Evolutionary conservation across 2,888 invertebrate genomes (phyloP).

Genomic region (Erebia palarica): DNA sequence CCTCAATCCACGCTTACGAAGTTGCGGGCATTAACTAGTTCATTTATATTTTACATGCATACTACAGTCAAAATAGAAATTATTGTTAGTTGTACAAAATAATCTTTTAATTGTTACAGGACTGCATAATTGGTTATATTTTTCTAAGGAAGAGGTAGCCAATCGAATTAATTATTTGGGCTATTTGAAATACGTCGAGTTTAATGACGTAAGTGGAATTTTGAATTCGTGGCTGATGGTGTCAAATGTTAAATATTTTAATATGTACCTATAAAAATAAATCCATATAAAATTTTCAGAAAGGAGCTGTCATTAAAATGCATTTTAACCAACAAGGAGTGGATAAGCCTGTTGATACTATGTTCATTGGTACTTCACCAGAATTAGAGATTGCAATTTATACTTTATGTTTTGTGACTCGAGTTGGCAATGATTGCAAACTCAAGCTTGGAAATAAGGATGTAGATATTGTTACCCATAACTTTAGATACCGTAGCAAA

Average conservation of each 20-base stretch:
- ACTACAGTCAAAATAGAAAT: not conserved
- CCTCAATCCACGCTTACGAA: no score
- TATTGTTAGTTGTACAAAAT: not conserved
- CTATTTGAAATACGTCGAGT: slow-evolving; percentile 86
- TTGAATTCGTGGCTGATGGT: not conserved
- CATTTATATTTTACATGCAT: not conserved
- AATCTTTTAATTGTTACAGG: slow-evolving; percentile 70
- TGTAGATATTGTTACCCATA: slow-evolving; percentile 88
- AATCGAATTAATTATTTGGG: slow-evolving; percentile 90
- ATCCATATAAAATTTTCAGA: slow-evolving; percentile 77
- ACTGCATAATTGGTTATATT: slow-evolving; percentile 96
- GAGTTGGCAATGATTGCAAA: slow-evolving; percentile 88
- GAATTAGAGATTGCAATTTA: slow-evolving; percentile 96
- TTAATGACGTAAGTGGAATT: slow-evolving; percentile 85
- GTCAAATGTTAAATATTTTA: no score
- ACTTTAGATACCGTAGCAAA: slow-evolving; percentile 88
- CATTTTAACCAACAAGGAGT: slow-evolving; percentile 87
- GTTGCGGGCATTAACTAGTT: no score
- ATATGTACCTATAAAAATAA: not conserved
- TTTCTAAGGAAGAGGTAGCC: slow-evolving; percentile 88
- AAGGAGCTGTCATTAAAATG: slow-evolving; percentile 88
- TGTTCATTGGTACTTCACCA: slow-evolving; percentile 94
- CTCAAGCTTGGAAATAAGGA: slow-evolving; percentile 87
- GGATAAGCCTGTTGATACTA: slow-evolving; percentile 89
- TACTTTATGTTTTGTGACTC: slow-evolving; percentile 91